Evolutionary conservation across 2,113 vertebrate species (phyloP).

Genomic region (Triplophysa dalaica): DNA sequence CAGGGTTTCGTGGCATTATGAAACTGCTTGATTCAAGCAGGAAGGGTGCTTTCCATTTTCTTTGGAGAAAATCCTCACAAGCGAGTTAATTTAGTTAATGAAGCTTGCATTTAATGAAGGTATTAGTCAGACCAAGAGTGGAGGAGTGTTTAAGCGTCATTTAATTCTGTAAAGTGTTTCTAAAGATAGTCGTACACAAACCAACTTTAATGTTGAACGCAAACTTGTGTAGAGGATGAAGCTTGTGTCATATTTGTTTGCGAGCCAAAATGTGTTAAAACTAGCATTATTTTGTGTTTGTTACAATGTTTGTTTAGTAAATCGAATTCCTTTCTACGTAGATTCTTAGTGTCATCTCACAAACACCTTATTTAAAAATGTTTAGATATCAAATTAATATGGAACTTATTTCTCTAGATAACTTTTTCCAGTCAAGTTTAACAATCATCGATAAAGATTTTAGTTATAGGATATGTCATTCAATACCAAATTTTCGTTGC

Average conservation of each 20-base stretch:
- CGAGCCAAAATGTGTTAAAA: no score
- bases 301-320: no score
- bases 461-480: background rate
- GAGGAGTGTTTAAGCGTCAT: background rate
- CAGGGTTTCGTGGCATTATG: no score
- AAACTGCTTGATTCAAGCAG: no score
- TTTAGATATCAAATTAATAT: no score
- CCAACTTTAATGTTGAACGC: background rate
- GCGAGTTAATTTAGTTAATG: background rate
- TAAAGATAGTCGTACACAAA: background rate
- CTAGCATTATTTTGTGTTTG: no score
- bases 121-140: background rate
- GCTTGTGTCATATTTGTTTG: background rate
- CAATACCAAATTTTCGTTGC: background rate
- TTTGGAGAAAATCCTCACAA: no score
- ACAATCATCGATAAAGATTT: no score
- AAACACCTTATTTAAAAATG: background rate
- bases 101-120: background rate
- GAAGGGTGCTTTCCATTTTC: background rate
- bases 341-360: no score
- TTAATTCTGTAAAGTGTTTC: constrained; percentile 6
- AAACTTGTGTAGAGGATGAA: background rate
- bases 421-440: no score
- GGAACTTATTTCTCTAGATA: no score
- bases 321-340: no score